Conservation (phyloP, 1,140 invertebrate genomes). For the Dysdera silvatica region DNA sequence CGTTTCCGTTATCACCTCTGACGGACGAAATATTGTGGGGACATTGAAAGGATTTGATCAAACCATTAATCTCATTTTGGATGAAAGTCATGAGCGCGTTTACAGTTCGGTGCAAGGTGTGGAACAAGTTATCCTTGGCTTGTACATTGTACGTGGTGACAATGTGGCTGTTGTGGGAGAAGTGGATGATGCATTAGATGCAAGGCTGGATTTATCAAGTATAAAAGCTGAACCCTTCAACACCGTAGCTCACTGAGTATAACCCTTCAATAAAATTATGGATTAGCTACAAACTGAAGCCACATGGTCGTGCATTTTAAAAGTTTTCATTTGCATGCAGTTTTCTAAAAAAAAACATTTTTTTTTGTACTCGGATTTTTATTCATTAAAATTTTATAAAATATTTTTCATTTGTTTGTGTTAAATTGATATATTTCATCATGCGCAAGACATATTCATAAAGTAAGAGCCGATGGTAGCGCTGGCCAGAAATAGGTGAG, state of each 20-base stretch:
- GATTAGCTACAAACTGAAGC: too few relatives aligned
- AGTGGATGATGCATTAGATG: conserved; percentile 83
- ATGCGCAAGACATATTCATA: too few relatives aligned
- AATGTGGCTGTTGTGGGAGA: conserved; percentile 93
- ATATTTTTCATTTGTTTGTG: too few relatives aligned
- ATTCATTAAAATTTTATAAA: too few relatives aligned
- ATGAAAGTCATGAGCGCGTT: conserved; percentile 95
- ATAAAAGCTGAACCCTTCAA: conserved; percentile 87
- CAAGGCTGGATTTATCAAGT: conserved; percentile 68
- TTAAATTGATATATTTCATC: too few relatives aligned
- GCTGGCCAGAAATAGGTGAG: too few relatives aligned
- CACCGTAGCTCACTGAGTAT: conserved; percentile 68
- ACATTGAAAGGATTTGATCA: conserved; percentile 91
- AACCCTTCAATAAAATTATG: too few relatives aligned
- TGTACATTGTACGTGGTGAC: conserved; percentile 95
- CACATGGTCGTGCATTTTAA: too few relatives aligned
- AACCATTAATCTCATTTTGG: conserved; percentile 93
- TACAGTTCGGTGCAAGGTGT: conserved; percentile 85
- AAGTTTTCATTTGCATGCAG: too few relatives aligned
- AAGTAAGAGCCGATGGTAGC: too few relatives aligned
- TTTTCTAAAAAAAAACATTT: too few relatives aligned
- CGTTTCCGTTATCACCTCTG: conserved; percentile 87
- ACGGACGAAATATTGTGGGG: conserved; percentile 89
- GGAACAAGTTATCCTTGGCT: conserved; percentile 89
- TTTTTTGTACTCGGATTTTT: too few relatives aligned